Evolutionary conservation across 2,888 invertebrate species (phyloP), one percentile per base, ranked within the genome.

Genomic region (Erpobdella octoculata): DNA sequence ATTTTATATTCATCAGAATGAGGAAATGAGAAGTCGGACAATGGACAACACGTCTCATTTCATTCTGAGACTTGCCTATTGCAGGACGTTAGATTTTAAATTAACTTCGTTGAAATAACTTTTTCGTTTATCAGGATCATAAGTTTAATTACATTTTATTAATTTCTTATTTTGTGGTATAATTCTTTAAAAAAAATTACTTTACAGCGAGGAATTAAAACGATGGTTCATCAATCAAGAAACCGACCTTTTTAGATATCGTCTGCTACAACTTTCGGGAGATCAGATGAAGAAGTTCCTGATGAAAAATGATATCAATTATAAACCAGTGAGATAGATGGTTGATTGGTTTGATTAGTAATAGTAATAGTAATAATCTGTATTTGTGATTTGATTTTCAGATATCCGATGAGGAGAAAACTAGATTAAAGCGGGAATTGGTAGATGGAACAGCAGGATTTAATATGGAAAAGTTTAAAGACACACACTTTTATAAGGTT

Each of bases 41-140:
- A 76, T 81, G 61, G 97, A 98, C 83, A 90, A 91, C 79, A 87
- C 95, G 68, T 92, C 96, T 0, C 97, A 98, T 83, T 96, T 91
- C 81, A 91, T 96, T 78, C 85, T 97, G 2, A 87, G 95, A 71
- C 83, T 98, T 72, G 93, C 93, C 0, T 96, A 92, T 83, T 95
- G 93, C 80, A 87, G 90, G 78, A 80, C 81, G 83, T 84, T 78
- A 79, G 53, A 21, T 12, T 25, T 53, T 28, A 1, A 53, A 28
- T 53, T n/a, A n/a, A n/a, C n/a, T 81, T 72, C 25, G 12, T 15
- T 6, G 21, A 31, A n/a, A 15, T 59, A 66, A 12, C 12, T 18
- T 12, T 38, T 15, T 25, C 5, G 6, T 58, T 21, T 25, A 28
- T 6, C 58, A 21, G 9, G 8, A 12, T 48, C n/a, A 58, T 67